Conservation (phyloP, 2,113 vertebrate species). For the Neogale vison region DNA sequence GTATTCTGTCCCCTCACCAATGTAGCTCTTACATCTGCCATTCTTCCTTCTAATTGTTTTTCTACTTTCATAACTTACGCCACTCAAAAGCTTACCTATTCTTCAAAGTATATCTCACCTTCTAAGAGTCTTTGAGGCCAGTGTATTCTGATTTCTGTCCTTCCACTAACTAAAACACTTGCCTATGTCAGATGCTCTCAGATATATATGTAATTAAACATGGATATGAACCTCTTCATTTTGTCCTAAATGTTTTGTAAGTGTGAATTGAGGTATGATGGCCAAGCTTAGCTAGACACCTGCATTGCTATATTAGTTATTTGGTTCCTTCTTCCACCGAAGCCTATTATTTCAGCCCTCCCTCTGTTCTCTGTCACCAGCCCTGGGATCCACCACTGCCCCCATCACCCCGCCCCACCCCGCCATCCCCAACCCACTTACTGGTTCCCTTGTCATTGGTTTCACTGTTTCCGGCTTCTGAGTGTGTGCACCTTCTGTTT, state of each 20-base stretch:
- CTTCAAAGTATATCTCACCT: not conserved
- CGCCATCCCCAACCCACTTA: constrained; percentile 48
- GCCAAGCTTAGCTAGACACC: not conserved
- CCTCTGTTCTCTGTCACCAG: not conserved
- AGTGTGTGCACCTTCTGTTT: not conserved
- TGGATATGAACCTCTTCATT: not conserved
- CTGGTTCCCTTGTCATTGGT: constrained; percentile 35
- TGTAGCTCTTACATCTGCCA: not conserved
- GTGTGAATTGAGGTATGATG: not conserved
- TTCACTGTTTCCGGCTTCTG: constrained; percentile 14
- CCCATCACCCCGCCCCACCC: not conserved
- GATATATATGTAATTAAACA: constrained; percentile 1
- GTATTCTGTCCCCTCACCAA: not conserved
- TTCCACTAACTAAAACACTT: not conserved
- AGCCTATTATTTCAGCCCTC: not conserved
- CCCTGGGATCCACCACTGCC: not conserved
- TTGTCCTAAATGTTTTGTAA: constrained; percentile 39
- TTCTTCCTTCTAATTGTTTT: not conserved
- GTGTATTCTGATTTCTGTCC: not conserved
- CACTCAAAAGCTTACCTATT: constrained; percentile 15
- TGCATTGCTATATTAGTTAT: not conserved
- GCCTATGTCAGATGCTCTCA: not conserved
- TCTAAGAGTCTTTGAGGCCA: not conserved
- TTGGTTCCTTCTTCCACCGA: not conserved
- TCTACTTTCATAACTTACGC: not conserved